Percentiles rank a stretch among this genome's conserved stretches.
phyloP scores from a whole-genome alignment of 2,888 invertebrate species.

The Barypeithes pellucidus region DNA sequence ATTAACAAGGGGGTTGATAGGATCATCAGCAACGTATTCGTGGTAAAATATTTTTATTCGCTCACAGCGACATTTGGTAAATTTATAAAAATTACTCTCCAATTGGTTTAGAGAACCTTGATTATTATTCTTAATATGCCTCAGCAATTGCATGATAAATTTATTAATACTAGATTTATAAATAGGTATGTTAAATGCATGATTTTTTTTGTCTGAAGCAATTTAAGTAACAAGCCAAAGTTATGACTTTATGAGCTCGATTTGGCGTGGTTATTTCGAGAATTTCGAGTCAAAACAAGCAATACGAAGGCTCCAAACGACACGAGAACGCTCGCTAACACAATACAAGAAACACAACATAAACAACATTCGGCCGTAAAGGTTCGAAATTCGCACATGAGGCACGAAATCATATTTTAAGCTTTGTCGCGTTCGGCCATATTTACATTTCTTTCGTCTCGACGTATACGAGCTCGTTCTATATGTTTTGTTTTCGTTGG shows the following conservation, averaged over 20 bases:
- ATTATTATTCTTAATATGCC: too few species aligned
- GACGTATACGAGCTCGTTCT: slow-evolving; percentile 11
- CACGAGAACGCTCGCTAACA: slow-evolving; percentile 55
- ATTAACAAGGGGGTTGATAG: too few species aligned
- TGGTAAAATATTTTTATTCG: too few species aligned
- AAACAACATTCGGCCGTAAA: slow-evolving; percentile 67
- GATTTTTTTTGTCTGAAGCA: slow-evolving; percentile 10
- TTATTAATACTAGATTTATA: too few species aligned
- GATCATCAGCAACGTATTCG: too few species aligned
- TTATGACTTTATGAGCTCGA: slow-evolving; percentile 48
- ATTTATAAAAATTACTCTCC: too few species aligned
- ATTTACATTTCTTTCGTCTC: slow-evolving; percentile 60
- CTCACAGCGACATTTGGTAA: too few species aligned
- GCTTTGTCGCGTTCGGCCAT: slow-evolving; percentile 60
- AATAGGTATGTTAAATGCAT: neutral
- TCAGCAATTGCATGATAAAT: too few species aligned
- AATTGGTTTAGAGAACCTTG: too few species aligned
- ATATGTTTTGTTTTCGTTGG: slow-evolving; percentile 8
- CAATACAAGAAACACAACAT: slow-evolving; percentile 68
- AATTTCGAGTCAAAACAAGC: slow-evolving; percentile 50
- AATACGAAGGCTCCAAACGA: slow-evolving; percentile 56
- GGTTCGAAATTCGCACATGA: slow-evolving; percentile 70
- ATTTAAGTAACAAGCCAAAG: slow-evolving; percentile 49
- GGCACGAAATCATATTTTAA: slow-evolving; percentile 68
- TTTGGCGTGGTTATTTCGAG: slow-evolving; percentile 40